Conservation (phyloP, 1,140 invertebrate genomes). For the Panagrolaimus sp. region DNA sequence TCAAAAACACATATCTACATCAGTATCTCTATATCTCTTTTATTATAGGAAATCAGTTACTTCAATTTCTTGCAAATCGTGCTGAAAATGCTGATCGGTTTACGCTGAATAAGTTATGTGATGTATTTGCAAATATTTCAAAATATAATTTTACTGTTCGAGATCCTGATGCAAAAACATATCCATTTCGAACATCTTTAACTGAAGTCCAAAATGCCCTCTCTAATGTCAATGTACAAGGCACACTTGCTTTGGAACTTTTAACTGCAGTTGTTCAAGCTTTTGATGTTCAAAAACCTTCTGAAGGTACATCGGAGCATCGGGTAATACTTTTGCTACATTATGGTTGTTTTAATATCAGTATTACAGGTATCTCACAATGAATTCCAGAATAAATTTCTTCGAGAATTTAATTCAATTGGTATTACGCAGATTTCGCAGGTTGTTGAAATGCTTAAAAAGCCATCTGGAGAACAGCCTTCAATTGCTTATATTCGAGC, state of each 20-base stretch:
- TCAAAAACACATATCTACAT: too few species aligned
- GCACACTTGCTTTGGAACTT: background rate
- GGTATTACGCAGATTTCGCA: background rate
- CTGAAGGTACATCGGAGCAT: constrained; percentile 8
- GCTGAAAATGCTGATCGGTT: background rate
- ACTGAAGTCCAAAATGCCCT: background rate
- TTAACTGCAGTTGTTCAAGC: background rate
- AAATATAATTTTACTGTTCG: background rate
- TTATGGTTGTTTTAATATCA: too few species aligned
- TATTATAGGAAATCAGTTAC: background rate
- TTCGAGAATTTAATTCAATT: background rate
- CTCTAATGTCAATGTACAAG: background rate
- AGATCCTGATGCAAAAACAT: background rate
- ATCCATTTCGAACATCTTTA: background rate
- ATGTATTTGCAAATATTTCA: background rate
- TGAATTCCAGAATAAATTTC: constrained; percentile 2
- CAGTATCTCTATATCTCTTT: too few species aligned
- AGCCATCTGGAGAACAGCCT: background rate
- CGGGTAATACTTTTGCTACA: too few species aligned
- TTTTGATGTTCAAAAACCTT: background rate
- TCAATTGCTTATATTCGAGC: background rate
- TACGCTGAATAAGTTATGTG: background rate
- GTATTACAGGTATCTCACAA: too few species aligned
- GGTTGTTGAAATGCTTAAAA: background rate
- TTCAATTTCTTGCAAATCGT: background rate